Evolutionary conservation across 2,113 vertebrate genomes (phyloP).

Genomic region (Gymnarchus niloticus): DNA sequence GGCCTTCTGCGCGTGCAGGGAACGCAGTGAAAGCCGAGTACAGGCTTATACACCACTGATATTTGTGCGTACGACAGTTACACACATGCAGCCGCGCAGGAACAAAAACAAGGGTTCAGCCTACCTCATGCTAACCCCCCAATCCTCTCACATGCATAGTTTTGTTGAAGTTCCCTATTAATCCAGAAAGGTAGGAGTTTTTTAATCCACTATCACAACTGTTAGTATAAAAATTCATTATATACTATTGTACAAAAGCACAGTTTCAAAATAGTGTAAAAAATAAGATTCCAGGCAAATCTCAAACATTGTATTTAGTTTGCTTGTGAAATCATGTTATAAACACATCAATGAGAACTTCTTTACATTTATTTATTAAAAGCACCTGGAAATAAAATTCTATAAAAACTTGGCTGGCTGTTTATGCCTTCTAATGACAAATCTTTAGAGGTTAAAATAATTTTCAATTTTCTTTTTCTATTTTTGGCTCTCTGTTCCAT

Average conservation of each 20-base stretch:
- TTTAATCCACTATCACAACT: neutral
- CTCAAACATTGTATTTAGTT: neutral
- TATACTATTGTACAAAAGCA: neutral
- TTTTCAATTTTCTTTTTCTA: neutral
- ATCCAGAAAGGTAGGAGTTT: neutral
- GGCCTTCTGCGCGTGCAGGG: conserved; percentile 59
- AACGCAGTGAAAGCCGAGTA: conserved; percentile 22
- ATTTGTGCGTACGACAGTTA: neutral
- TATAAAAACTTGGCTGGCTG: neutral
- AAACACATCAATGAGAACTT: no score
- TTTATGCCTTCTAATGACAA: neutral
- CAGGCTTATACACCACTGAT: neutral
- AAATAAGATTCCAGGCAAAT: neutral
- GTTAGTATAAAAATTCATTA: neutral
- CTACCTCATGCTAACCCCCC: neutral
- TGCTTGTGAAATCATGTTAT: neutral
- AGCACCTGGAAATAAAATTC: neutral
- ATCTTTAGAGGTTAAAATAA: neutral
- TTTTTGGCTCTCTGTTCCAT: no score
- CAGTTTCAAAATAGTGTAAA: neutral
- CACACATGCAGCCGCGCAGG: neutral
- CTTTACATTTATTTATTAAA: neutral
- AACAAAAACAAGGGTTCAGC: neutral
- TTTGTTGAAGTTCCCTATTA: neutral
- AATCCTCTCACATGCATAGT: neutral